Evolutionary conservation across 1,140 invertebrate genomes (phyloP).

Genomic region (Araneus ventricosus): DNA sequence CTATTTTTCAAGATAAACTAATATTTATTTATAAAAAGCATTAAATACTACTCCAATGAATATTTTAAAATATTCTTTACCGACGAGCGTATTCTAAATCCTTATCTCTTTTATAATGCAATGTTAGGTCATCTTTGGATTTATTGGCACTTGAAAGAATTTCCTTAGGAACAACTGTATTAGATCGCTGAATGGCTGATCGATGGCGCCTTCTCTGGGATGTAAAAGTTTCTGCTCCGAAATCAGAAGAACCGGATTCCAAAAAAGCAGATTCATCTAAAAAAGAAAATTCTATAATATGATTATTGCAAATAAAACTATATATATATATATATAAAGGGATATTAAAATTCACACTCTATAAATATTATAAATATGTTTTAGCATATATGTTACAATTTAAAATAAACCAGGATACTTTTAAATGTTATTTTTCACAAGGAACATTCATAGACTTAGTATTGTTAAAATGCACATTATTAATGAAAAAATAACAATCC

Average conservation of each 20-base stretch:
- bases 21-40: too few relatives aligned
- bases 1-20: too few relatives aligned
- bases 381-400: too few relatives aligned
- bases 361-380: too few relatives aligned
- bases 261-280: not conserved
- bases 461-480: too few relatives aligned
- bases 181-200: conserved; percentile 66
- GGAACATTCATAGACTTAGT: too few relatives aligned
- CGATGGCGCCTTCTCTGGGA: conserved; percentile 77
- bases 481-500: too few relatives aligned
- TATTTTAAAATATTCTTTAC: not conserved
- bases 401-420: too few relatives aligned
- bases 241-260: not conserved
- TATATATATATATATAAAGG: too few relatives aligned
- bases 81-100: not conserved
- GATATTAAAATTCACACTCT: too few relatives aligned
- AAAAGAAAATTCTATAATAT: not conserved
- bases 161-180: conserved; percentile 32
- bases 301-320: not conserved
- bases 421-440: too few relatives aligned
- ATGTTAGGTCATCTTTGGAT: conserved; percentile 74
- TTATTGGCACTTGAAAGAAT: not conserved
- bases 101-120: conserved; percentile 39
- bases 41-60: too few relatives aligned
- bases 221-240: not conserved